Conservation (phyloP, 2,888 invertebrate species). For the Zootermopsis nevadensis region DNA sequence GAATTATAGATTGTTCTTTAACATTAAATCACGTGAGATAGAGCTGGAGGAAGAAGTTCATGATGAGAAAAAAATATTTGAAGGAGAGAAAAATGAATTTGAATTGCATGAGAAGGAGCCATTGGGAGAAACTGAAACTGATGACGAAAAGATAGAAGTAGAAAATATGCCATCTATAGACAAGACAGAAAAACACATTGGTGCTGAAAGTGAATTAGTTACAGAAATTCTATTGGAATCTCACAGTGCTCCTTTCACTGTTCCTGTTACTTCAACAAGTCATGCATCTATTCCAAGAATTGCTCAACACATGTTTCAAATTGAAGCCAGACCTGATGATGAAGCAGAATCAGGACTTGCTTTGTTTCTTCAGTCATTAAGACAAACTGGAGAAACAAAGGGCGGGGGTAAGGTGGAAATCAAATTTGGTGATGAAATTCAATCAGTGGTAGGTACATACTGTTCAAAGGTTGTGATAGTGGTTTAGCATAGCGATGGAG, state of each 20-base stretch:
- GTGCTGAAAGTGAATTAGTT: not conserved
- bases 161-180: not conserved
- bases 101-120: not conserved
- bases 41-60: constrained; percentile 54
- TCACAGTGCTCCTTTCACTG: not conserved
- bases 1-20: constrained; percentile 78
- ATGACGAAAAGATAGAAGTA: not conserved
- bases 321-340: not conserved
- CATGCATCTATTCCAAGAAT: not conserved
- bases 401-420: not conserved
- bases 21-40: constrained; percentile 61
- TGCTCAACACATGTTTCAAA: not conserved
- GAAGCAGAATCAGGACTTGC: not conserved
- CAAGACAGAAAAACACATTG: not conserved
- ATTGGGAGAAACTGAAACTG: not conserved
- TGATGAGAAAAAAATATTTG: constrained; percentile 1
- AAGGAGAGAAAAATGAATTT: constrained; percentile 46
- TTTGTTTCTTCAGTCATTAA: not conserved
- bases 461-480: too few species aligned
- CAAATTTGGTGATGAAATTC: not conserved
- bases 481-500: too few species aligned
- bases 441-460: not conserved
- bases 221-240: not conserved
- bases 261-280: not conserved
- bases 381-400: not conserved